Percentiles rank a stretch among this genome's conserved stretches.
phyloP scores from a whole-genome alignment of 2,113 vertebrate species.

The Brachypodius melanocephalos region DNA sequence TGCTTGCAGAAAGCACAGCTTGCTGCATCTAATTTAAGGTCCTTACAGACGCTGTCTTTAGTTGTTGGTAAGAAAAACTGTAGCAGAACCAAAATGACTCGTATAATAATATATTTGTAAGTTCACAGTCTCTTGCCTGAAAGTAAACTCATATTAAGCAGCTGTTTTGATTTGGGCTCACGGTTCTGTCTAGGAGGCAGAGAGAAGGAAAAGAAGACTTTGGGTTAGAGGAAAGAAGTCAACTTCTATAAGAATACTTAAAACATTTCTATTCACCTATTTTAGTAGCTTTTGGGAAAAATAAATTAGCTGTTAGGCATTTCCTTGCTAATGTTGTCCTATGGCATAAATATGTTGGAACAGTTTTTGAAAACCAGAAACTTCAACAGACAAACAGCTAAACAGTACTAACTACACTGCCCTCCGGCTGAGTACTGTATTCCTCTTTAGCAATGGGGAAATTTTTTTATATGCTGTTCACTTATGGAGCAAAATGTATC shows the following conservation, averaged over 20 bases:
- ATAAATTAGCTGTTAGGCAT: not conserved
- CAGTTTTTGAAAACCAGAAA: not conserved
- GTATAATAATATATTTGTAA: not conserved
- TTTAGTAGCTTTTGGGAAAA: not conserved
- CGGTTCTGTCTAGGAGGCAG: not conserved
- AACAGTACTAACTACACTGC: not conserved
- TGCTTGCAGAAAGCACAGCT: not conserved
- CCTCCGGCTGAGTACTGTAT: not conserved
- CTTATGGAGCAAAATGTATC: not conserved
- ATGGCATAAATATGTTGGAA: fast-evolving
- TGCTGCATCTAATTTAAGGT: not conserved
- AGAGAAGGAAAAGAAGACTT: not conserved
- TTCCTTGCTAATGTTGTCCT: not conserved
- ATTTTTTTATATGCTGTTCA: not conserved
- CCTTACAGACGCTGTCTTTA: not conserved
- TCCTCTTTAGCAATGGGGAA: not conserved
- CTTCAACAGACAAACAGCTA: not conserved
- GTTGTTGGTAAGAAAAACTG: not conserved
- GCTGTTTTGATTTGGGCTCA: not conserved
- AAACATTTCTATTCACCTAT: not conserved
- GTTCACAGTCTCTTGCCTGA: not conserved
- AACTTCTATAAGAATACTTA: not conserved
- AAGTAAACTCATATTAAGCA: not conserved
- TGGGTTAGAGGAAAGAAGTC: not conserved
- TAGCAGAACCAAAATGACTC: not conserved